phyloP scores from a whole-genome alignment of 1,140 invertebrate species.

The Ceratosolen solmsi region DNA sequence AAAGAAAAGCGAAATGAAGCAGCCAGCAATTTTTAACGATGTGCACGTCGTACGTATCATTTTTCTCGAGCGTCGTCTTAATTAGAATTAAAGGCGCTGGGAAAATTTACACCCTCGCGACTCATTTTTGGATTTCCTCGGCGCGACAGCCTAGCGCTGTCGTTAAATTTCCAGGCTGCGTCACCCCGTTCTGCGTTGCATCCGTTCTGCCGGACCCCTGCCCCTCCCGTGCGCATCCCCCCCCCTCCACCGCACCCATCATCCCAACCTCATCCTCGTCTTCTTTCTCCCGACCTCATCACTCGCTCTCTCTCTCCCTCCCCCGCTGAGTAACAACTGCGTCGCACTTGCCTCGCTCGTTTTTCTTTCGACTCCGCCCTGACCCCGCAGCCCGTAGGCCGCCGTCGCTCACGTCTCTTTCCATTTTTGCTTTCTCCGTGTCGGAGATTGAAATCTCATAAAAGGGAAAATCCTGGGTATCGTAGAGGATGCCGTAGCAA shows the following conservation, averaged over 20 bases:
- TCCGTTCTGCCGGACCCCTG: constrained; percentile 33
- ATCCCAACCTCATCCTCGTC: not conserved
- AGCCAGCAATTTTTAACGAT: not conserved
- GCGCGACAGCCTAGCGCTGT: too few relatives aligned
- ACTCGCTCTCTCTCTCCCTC: too few relatives aligned
- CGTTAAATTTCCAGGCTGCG: constrained; percentile 6
- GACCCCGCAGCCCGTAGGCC: constrained; percentile 8
- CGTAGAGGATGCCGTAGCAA: too few relatives aligned
- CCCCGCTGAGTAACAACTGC: too few relatives aligned
- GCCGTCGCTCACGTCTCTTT: not conserved
- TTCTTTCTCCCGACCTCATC: constrained; percentile 11
- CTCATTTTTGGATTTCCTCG: not conserved
- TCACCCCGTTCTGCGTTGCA: constrained; percentile 14
- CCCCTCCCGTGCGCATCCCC: constrained; percentile 23
- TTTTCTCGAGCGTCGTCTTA: not conserved
- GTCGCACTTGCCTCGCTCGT: not conserved
- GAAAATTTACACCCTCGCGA: not conserved
- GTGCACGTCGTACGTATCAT: not conserved
- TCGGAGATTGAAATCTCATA: not conserved
- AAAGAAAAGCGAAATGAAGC: not conserved
- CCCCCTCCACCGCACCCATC: not conserved
- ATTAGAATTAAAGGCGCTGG: not conserved
- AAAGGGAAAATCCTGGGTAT: not conserved
- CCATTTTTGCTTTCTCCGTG: constrained; percentile 14
- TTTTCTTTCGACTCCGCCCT: constrained; percentile 22